A percentile compares a stretch with the other conserved stretches of the same genome.
Evolutionary conservation across 2,113 vertebrate species (phyloP).

Genomic region (Natator depressus): DNA sequence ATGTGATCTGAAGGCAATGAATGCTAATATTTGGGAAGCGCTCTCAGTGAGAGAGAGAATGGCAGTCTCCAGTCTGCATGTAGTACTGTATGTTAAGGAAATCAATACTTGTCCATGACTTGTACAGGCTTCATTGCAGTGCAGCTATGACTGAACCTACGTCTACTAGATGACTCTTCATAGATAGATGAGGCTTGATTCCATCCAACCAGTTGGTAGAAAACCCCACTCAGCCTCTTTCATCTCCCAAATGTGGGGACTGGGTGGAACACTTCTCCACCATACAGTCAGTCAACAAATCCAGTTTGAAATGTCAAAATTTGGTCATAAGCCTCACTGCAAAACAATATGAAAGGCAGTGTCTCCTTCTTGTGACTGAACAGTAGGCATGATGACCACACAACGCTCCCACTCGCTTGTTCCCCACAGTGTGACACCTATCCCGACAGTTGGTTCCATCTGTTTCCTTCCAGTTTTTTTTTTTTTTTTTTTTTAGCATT

Average conservation of each 20-base stretch:
- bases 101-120: neutral
- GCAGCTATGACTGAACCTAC: neutral
- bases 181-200: neutral
- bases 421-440: neutral
- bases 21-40: neutral
- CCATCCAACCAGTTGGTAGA: neutral
- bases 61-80: neutral
- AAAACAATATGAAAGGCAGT: neutral
- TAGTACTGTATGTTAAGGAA: neutral
- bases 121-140: neutral
- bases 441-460: neutral
- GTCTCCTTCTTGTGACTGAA: neutral
- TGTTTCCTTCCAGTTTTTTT: neutral
- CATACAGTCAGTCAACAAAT: neutral
- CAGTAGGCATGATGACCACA: neutral
- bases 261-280: neutral
- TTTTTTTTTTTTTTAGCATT: neutral
- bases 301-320: neutral
- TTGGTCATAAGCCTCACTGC: neutral
- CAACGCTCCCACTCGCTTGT: neutral
- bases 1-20: neutral
- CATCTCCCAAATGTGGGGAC: neutral
- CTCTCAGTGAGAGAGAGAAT: neutral
- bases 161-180: neutral
- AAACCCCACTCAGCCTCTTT: neutral